Evolutionary conservation across 92 coral and sea anemone genomes (phyloP).

Genomic region (Desmophyllum pertusum): DNA sequence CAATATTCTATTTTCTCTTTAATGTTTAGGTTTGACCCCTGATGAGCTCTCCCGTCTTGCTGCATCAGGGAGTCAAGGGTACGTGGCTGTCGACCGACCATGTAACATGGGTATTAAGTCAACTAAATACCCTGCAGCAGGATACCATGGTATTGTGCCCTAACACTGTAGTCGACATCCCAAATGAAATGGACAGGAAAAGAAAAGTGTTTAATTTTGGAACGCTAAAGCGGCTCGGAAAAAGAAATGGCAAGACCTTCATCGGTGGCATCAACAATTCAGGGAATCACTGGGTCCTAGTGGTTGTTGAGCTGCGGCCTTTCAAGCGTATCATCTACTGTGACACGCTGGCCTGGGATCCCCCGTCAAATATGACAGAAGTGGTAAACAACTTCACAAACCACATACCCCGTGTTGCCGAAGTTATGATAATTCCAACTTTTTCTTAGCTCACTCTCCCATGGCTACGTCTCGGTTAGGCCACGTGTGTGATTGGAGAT

Average conservation of each 20-base stretch:
- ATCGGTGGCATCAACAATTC: conserved; percentile 12
- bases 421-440: conserved; percentile 21
- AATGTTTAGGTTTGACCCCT: conserved; percentile 35
- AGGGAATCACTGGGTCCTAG: conserved; percentile 51
- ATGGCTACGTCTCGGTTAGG: conserved; percentile 26
- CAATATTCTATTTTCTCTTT: neutral
- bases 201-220: conserved; percentile 24
- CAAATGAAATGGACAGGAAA: conserved; percentile 45
- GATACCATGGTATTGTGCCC: too few species aligned
- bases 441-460: conserved; percentile 37
- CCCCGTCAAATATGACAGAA: conserved; percentile 25
- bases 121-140: conserved; percentile 29
- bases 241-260: conserved; percentile 18
- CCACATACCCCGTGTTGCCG: conserved; percentile 44
- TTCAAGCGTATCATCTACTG: conserved; percentile 43
- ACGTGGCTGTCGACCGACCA: conserved; percentile 48
- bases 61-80: conserved; percentile 40
- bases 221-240: conserved; percentile 28
- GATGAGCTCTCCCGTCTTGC: conserved; percentile 49
- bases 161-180: conserved; percentile 34
- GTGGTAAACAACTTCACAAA: conserved; percentile 22
- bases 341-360: conserved; percentile 43
- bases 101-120: conserved; percentile 38
- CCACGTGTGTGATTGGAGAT: conserved; percentile 44
- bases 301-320: conserved; percentile 51